Evolutionary conservation across 2,888 invertebrate species (phyloP), one percentile per base, ranked within the genome.

Genomic region (Trachelus troglodyta): DNA sequence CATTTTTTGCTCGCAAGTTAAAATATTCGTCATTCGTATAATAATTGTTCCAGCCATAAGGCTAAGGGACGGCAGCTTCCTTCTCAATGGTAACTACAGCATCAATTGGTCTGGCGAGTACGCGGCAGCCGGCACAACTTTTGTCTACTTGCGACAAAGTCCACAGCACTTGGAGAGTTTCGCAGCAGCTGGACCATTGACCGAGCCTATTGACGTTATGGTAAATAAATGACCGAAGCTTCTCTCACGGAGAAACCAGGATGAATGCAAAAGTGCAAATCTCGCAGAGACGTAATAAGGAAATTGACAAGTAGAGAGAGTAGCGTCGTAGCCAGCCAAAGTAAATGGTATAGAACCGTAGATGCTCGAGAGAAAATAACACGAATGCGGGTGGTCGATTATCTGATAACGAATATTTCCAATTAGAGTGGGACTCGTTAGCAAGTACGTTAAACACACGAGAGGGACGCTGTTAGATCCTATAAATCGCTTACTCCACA

Each of bases 41-140:
- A 77, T 11, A 11, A 34, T 34, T 74, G 56, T 77, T 93, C 75
- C 92, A 98, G 98, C 97, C 79, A 92, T 98, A 86, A 94, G 95
- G 90, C 93, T 95, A 85, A 92, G 94, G 77, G 95, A 96, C 90
- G 96, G 96, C 30, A 94, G 94, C 69, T 97, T 94, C 90, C 94
- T 97, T 82, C 94, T 98, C 86, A 98, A 98, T 90, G 97, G 97
- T 1, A 95, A 97, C 90, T 96, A 96, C 92, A 86, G 82, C 79
- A 94, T 96, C 81, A 96, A 95, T 83, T 94, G 94, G 87, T 94
- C 95, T 78, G 95, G 96, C n/a, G 93, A 94, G 23, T 96, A 96
- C 87, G 94, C 95, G 82, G 96, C 94, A 4, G 96, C 95, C 4
- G 98, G 97, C 1, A 95, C 97, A 0, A 94, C 94, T 79, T 97